phyloP scores from a whole-genome alignment of 2,888 invertebrate species.

The Steromphala cineraria region DNA sequence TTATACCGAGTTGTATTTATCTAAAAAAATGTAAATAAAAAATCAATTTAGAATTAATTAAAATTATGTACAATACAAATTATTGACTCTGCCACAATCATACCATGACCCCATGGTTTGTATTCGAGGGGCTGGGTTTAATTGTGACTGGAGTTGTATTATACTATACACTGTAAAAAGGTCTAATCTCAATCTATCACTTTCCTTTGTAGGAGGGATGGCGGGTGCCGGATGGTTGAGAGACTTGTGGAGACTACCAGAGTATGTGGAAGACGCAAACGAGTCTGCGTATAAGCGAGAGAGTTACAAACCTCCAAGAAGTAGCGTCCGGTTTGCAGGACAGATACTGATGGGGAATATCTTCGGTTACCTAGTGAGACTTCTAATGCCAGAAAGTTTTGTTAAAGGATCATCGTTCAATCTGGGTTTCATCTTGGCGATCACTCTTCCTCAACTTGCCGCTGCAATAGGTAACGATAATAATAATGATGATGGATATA shows the following conservation, averaged over 20 bases:
- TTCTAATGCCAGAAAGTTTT: conserved; percentile 48
- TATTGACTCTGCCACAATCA: too few relatives aligned
- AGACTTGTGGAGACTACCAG: conserved; percentile 89
- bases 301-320: conserved; percentile 16
- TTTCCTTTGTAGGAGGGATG: conserved; percentile 79
- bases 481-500: too few relatives aligned
- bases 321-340: conserved; percentile 55
- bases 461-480: conserved; percentile 61
- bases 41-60: too few relatives aligned
- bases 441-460: conserved; percentile 50
- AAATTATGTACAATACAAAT: too few relatives aligned
- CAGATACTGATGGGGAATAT: conserved; percentile 61
- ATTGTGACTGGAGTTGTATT: too few relatives aligned
- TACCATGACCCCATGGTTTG: too few relatives aligned
- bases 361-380: conserved; percentile 53
- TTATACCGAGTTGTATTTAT: too few relatives aligned
- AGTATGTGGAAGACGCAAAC: conserved; percentile 85
- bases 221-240: conserved; percentile 89
- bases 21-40: too few relatives aligned
- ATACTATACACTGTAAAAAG: too few relatives aligned
- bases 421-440: conserved; percentile 28
- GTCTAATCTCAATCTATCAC: too few relatives aligned
- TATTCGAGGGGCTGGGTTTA: too few relatives aligned
- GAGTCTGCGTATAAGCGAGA: conserved; percentile 28
- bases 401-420: not conserved